Evolutionary conservation across 1,140 invertebrate species (phyloP), one percentile per base, ranked within the genome.

Genomic region (Drosophila ficusphila): DNA sequence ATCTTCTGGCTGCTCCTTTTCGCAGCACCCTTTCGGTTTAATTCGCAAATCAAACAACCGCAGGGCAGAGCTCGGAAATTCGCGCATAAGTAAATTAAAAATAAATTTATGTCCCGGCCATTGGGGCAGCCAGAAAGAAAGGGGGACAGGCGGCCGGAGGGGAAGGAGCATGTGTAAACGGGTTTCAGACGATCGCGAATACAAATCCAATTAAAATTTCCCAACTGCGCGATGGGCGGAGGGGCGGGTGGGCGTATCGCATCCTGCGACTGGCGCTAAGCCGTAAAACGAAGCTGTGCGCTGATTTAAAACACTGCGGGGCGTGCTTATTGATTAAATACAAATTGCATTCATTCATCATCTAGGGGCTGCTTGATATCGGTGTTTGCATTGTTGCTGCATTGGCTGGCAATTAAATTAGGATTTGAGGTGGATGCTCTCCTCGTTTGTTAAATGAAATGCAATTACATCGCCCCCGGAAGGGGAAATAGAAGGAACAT

Each of bases 61-160:
- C 49, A 60, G 82, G 82, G 77, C 82, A 86, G 47, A 68, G 62
- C 39, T 74, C 29, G 64, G 47, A 64, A 76, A 88, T 82, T 88
- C 77, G 60, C 82, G 82, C 82, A 86, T 86, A 88, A 86, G 82
- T 88, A 88, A 86, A 86, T 86, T 86, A 86, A 86, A 86, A 86
- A 86, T 82, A 82, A 88, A 86, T 86, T 86, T 86, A 86, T 86
- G 82, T 86, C 61, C 73, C 47, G 54, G 14, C 48, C 48, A 34
- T 34, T 49, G 54, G 57, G 76, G 61, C 34, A 21, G 9, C 6
- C 9, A 16, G 38, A 16, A 11, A 6, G 23, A n/a, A 42, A 41
- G 18, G 14, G 8, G 36, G 7, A 39, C 9, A 29, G 6, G 1
- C 2, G 16, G 16, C 14, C 14, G 34, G 14, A 18, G n/a, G 33